Conservation (phyloP, 2,113 vertebrate genomes). For the Eurystomus gularis region DNA sequence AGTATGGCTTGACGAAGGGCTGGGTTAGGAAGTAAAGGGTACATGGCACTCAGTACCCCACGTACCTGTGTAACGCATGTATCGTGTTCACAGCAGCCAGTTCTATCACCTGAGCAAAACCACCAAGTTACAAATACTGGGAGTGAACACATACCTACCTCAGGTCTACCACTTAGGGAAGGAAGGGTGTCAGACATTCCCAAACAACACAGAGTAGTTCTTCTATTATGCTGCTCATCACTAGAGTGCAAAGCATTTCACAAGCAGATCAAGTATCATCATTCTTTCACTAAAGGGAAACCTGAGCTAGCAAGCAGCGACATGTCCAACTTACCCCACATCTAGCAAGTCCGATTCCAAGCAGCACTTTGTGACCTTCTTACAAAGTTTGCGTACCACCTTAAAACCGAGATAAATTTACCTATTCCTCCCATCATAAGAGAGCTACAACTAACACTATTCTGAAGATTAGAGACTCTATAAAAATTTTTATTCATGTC, state of each 20-base stretch:
- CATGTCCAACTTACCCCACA: background rate
- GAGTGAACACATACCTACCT: background rate
- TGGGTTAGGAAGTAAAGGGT: background rate
- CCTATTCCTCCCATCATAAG: background rate
- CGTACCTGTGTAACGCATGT: rapidly evolving
- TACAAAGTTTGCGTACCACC: background rate
- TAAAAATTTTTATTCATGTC: background rate
- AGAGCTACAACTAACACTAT: background rate
- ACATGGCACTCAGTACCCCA: background rate
- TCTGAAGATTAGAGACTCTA: background rate
- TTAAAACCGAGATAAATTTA: background rate
- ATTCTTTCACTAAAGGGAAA: background rate
- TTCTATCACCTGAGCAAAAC: background rate
- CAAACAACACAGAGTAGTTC: background rate
- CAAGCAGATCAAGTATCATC: background rate
- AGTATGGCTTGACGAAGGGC: background rate
- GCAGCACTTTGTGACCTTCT: background rate
- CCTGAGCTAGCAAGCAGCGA: background rate
- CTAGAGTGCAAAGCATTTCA: background rate
- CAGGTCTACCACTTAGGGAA: rapidly evolving
- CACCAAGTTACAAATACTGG: background rate
- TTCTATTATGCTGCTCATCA: background rate
- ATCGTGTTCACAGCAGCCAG: rapidly evolving
- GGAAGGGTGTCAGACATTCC: background rate
- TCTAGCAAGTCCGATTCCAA: background rate